Conservation (phyloP, 2,113 vertebrate genomes). For the Anhinga rufa region DNA sequence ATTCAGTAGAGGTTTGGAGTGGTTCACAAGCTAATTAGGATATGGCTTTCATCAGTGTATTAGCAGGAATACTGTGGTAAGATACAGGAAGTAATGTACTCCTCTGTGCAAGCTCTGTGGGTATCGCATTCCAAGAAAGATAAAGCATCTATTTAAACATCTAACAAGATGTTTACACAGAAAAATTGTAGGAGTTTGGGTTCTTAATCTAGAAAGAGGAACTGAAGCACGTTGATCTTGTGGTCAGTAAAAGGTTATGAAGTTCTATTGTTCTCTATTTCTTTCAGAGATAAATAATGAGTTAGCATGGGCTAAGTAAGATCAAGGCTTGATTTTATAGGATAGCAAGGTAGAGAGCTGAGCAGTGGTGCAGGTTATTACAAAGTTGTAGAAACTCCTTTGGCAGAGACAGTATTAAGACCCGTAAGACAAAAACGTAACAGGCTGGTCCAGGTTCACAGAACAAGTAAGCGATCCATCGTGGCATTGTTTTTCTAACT, state of each 20-base stretch:
- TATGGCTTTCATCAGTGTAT: background rate
- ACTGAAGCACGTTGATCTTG: background rate
- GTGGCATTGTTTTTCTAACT: background rate
- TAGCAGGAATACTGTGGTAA: background rate
- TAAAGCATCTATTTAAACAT: background rate
- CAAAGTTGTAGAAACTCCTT: background rate
- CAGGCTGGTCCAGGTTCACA: background rate
- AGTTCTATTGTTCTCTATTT: background rate
- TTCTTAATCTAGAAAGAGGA: background rate
- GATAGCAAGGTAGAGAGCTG: background rate
- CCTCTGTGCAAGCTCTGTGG: background rate
- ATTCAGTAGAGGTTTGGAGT: background rate
- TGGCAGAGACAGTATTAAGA: background rate
- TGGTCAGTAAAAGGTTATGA: background rate
- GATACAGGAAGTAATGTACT: background rate
- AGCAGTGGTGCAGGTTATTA: background rate
- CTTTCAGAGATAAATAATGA: background rate
- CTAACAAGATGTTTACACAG: background rate
- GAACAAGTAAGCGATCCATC: background rate
- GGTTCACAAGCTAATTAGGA: background rate
- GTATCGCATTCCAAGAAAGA: background rate
- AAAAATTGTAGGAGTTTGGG: background rate
- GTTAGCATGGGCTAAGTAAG: background rate
- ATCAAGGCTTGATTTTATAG: background rate
- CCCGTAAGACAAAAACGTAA: rapidly evolving